Evolutionary conservation across 2,888 invertebrate species (phyloP), one percentile per base, ranked within the genome.

Genomic region (Mesodorylaimus sp.): DNA sequence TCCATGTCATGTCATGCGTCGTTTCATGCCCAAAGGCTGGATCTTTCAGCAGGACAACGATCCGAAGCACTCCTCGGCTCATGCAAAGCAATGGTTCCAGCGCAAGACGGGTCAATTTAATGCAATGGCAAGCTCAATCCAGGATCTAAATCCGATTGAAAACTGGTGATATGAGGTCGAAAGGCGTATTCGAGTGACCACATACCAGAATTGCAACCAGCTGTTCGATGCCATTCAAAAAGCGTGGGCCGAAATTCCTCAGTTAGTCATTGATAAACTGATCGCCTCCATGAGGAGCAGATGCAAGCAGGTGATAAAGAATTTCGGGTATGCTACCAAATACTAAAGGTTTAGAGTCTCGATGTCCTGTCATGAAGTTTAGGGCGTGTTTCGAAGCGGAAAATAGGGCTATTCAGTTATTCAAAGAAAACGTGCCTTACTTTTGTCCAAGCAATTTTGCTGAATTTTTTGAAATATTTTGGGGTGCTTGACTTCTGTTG

Each of bases 31-130:
- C 2, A 10, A 2, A 1, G 13, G 16, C 2, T 52, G 53, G 55
- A 23, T 37, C 23, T 44, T 43, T 45, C 48, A 49, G 24, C 54
- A 55, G 23, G 55, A 55, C 36, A 55, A 55, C 36, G 54, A 50
- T 25, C 53, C 52, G 16, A 56, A 56, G 41, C 50, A 56, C 44
- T 32, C 44, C 7, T 38, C 50, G 1, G 10, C 32, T 1, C 39
- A 36, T 3, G n/a, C 55, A 2, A 32, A n/a, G 23, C 36, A 47
- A 2, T 55, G 50, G 52, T 38, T 55, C 21, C 28, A n/a, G 26
- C 23, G 32, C 16, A 19, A 45, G 10, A 19, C n/a, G 36, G n/a
- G n/a, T n/a, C n/a, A n/a, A n/a, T n/a, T n/a, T n/a, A n/a, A n/a
- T n/a, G n/a, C n/a, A n/a, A n/a, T n/a, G n/a, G n/a, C n/a, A n/a